Percentiles rank a stretch among this genome's conserved stretches.
phyloP scores from a whole-genome alignment of 2,797 vertebrate genomes.

The Thunnus albacares region DNA sequence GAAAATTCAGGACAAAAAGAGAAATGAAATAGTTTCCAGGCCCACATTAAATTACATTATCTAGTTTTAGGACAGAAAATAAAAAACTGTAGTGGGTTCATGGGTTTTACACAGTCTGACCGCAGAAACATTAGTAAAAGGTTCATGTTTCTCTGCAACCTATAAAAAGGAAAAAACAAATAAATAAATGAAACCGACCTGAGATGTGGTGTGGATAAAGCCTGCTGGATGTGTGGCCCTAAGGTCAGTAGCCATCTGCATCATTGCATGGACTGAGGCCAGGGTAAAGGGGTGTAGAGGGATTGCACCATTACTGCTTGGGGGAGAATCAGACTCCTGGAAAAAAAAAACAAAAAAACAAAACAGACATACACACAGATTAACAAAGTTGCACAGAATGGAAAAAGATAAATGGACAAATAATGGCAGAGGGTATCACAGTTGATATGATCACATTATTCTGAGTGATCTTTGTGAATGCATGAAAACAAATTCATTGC shows the following conservation, averaged over 20 bases:
- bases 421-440: neutral
- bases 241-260: conserved; percentile 76
- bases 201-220: conserved; percentile 70
- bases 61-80: neutral
- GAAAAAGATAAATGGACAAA: neutral
- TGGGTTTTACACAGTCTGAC: neutral
- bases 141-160: neutral
- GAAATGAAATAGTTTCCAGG: neutral
- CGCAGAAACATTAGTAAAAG: neutral
- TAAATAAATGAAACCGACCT: conserved; percentile 51
- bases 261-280: conserved; percentile 70
- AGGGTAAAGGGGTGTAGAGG: conserved; percentile 70
- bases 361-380: neutral
- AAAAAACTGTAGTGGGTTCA: too few species aligned
- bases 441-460: neutral
- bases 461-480: neutral
- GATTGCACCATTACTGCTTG: conserved; percentile 55
- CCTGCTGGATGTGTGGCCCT: conserved; percentile 67
- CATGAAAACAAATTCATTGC: neutral
- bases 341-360: conserved; percentile 8
- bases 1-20: neutral
- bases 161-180: neutral
- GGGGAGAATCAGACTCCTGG: conserved; percentile 81
- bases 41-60: neutral
- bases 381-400: neutral